These are phyloP conservation scores for Ramphastos sulfuratus DNA, from an alignment of 2,113 vertebrate species.

Conservation along the genomic window DNA sequence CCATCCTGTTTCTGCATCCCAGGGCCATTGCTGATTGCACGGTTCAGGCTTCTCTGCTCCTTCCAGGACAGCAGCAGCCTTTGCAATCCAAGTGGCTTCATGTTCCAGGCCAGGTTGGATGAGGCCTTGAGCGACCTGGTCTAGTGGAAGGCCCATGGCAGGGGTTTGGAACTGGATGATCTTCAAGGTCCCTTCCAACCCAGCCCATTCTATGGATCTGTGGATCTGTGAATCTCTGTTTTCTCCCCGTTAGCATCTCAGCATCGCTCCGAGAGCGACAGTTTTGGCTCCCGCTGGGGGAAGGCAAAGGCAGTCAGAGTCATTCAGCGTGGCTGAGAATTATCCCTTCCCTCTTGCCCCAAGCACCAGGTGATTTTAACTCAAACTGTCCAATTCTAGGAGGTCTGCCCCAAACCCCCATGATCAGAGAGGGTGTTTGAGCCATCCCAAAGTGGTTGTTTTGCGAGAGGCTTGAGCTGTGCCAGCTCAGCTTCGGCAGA, in stretches of 20 bases:
- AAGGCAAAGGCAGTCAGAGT: neutral
- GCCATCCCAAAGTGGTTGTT: neutral
- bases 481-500: neutral
- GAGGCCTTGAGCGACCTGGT: no score
- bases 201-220: no score
- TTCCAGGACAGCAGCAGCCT: conserved; percentile 45
- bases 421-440: neutral
- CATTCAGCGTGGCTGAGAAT: neutral
- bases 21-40: conserved; percentile 44
- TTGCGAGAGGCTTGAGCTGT: neutral
- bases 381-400: neutral
- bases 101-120: no score
- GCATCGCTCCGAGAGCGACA: neutral
- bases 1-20: conserved; percentile 58
- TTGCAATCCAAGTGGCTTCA: conserved; percentile 47
- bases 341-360: neutral
- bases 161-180: no score
- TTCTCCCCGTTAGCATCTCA: neutral
- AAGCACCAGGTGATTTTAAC: neutral
- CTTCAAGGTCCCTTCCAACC: no score
- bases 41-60: conserved; percentile 43
- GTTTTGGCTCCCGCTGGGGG: conserved; percentile 1
- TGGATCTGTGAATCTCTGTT: no score
- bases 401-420: neutral
- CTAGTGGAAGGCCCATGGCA: no score